Conservation (phyloP, 2,888 invertebrate species). For the Drosophila atripex region DNA sequence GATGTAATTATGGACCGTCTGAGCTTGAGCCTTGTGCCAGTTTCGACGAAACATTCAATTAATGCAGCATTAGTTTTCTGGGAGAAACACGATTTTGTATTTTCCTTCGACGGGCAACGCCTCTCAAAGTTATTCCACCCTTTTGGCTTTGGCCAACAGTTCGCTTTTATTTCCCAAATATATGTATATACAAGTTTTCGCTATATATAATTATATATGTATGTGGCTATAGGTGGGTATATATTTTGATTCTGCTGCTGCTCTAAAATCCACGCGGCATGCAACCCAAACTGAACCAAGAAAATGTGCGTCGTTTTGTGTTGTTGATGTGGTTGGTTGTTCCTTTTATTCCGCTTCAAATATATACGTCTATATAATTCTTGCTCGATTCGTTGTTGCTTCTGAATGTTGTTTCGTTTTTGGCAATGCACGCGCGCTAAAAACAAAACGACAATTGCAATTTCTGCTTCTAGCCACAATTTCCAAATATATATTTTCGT, state of each 20-base stretch:
- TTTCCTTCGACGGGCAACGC: slow-evolving; percentile 59
- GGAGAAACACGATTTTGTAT: slow-evolving; percentile 17
- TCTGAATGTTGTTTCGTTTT: slow-evolving; percentile 62
- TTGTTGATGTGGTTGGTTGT: slow-evolving; percentile 4
- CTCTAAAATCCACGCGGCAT: slow-evolving; percentile 57
- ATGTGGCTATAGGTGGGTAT: slow-evolving; percentile 31
- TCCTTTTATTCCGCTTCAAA: slow-evolving; percentile 18
- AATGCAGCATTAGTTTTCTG: slow-evolving; percentile 55
- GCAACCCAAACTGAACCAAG: slow-evolving; percentile 55
- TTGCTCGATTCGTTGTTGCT: slow-evolving; percentile 29
- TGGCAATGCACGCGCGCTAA: slow-evolving; percentile 67
- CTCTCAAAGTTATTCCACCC: slow-evolving; percentile 50
- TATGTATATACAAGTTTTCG: slow-evolving; percentile 10
- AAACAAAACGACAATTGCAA: slow-evolving; percentile 46
- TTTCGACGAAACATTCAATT: slow-evolving; percentile 51
- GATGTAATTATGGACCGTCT: slow-evolving; percentile 57
- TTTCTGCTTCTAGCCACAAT: slow-evolving; percentile 20
- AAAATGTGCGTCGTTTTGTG: slow-evolving; percentile 51
- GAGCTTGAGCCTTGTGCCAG: slow-evolving; percentile 62
- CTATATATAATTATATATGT: slow-evolving; percentile 33
- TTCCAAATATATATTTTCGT: slow-evolving; percentile 51
- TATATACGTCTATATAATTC: slow-evolving; percentile 4
- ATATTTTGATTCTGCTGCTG: slow-evolving; percentile 37
- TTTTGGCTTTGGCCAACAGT: slow-evolving; percentile 30
- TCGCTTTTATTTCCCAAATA: slow-evolving; percentile 27